Percentiles rank a stretch among this genome's conserved stretches.
Evolutionary conservation across 1,140 invertebrate genomes (phyloP).

Genomic region (Drusus annulatus): DNA sequence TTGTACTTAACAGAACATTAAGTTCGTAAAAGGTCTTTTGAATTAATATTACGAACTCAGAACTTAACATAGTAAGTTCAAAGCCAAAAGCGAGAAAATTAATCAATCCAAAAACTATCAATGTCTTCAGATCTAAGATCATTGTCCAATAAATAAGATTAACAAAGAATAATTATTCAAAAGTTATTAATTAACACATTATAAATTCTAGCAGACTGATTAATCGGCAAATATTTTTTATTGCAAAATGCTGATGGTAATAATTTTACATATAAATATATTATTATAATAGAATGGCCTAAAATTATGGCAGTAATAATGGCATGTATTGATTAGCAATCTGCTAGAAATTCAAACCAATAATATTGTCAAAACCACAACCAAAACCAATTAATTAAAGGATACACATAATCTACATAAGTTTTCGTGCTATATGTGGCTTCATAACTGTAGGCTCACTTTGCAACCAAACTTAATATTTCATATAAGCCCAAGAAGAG

Average conservation of each 20-base stretch:
- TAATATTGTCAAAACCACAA: not conserved
- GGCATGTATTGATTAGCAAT: not conserved
- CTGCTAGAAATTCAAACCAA: not conserved
- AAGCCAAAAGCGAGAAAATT: too few relatives aligned
- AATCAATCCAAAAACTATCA: not conserved
- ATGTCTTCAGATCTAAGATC: not conserved
- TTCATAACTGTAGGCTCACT: too few relatives aligned
- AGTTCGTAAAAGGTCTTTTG: too few relatives aligned
- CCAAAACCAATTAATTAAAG: not conserved
- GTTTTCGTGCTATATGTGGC: too few relatives aligned
- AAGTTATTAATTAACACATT: not conserved
- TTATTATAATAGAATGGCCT: slow-evolving; percentile 3
- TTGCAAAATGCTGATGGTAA: too few relatives aligned
- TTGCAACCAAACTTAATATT: too few relatives aligned
- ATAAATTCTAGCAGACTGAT: not conserved
- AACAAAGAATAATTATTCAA: not conserved
- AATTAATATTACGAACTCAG: too few relatives aligned
- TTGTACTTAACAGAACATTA: too few relatives aligned
- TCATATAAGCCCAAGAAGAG: too few relatives aligned
- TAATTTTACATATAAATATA: not conserved
- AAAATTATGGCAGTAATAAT: not conserved
- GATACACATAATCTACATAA: too few relatives aligned
- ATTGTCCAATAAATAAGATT: not conserved
- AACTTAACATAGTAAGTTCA: too few relatives aligned
- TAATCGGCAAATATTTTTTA: not conserved